Base-by-base conservation (phyloP, 2,797 vertebrate genomes). In the Tokudaia tokunoshimensis region DNA sequence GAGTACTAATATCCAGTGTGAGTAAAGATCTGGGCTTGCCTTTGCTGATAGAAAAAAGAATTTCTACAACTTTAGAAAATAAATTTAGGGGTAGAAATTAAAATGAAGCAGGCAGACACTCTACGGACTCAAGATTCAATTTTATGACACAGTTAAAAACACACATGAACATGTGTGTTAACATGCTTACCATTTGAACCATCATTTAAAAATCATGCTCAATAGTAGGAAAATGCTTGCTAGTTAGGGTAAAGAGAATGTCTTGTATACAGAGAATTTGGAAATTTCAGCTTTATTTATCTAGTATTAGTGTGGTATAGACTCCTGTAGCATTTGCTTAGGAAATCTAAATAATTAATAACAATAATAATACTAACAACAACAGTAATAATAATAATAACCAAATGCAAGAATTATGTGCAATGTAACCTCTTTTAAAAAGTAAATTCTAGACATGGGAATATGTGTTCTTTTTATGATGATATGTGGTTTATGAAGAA, bases 121-220 rank as follows among this genome's bases (percentile, higher is more conserved):
- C 81, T 88, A 37, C 15, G 20, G 34, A 44, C 67, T 31, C 11
- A 74, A 89, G 44, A 44, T 89, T 44, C 37, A 47, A 44, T 47
- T 52, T 95, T 52, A 95, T 2, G 37, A 31, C 55, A 70, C 15
- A 79, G 8, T 17, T 17, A 41, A 17, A 79, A 92, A 92, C 41
- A 4, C 44, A 52, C 26, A 65, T n/a, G 22, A 13, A 4, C 47
- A 79, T 41, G 89, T 67, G 20, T 50, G 34, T 34, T 70, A 89
- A 61, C 65, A 79, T 55, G 8, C 44, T 82, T 95, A 65, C n/a
- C 95, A 84, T 95, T 82, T 89, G 24, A 95, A 65, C 26, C 52
- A 17, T 88, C 1, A 94, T 41, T 94, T 65, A 85, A 96, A 87
- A 86, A 50, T 26, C 24, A 91, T 37, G 13, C 1, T 34, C n/a